Evolutionary conservation across 2,113 vertebrate genomes (phyloP).

Genomic region (Kryptolebias marmoratus): DNA sequence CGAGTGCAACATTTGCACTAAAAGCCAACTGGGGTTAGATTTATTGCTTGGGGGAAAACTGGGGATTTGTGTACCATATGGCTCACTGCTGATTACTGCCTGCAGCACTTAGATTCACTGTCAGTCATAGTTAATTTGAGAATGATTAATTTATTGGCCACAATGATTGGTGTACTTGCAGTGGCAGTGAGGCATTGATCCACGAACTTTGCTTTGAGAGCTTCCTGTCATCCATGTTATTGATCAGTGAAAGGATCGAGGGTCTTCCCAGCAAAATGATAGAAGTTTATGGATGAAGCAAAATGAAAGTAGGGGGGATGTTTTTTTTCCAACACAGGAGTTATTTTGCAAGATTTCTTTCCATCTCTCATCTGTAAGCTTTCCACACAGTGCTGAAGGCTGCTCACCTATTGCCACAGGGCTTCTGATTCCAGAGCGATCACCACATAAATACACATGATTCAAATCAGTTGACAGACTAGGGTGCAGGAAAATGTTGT

Average conservation of each 20-base stretch:
- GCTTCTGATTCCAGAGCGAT: slow-evolving; percentile 39
- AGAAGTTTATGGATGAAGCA: slow-evolving; percentile 8
- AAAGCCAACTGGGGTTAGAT: slow-evolving; percentile 5
- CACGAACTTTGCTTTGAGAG: slow-evolving; percentile 30
- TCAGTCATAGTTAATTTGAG: slow-evolving; percentile 57
- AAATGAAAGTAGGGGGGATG: background rate
- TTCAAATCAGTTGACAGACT: slow-evolving; percentile 34
- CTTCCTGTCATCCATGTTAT: slow-evolving; percentile 44
- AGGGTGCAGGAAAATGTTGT: slow-evolving; percentile 16
- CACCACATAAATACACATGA: slow-evolving; percentile 12
- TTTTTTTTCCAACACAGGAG: slow-evolving; percentile 12
- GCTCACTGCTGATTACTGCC: slow-evolving; percentile 33
- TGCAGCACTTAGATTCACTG: slow-evolving; percentile 40
- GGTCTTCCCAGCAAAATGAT: slow-evolving; percentile 9
- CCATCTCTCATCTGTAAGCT: background rate
- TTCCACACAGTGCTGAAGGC: slow-evolving; percentile 17
- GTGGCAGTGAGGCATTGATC: slow-evolving; percentile 30
- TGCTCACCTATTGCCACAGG: slow-evolving; percentile 10
- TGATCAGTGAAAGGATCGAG: slow-evolving; percentile 41
- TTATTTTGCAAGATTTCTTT: slow-evolving; percentile 2
- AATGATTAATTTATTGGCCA: slow-evolving; percentile 54
- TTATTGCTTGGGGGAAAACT: slow-evolving; percentile 19
- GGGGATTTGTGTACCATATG: slow-evolving; percentile 33
- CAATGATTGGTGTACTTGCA: slow-evolving; percentile 37
- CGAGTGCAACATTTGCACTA: slow-evolving; percentile 16